Conservation (phyloP, 1,140 invertebrate genomes). For the Acromyrmex charruanus region DNA sequence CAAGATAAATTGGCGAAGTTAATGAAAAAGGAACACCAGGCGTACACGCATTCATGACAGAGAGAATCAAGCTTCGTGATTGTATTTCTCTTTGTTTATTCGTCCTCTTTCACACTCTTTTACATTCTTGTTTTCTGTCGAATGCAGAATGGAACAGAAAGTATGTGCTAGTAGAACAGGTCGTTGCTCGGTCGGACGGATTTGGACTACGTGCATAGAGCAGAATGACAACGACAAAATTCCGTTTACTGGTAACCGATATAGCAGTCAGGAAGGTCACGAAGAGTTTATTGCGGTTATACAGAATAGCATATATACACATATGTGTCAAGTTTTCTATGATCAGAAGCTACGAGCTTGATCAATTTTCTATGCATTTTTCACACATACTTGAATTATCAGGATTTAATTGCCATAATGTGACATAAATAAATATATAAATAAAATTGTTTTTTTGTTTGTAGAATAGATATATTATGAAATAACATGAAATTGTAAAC, state of each 20-base stretch:
- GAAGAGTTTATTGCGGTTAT: conserved; percentile 62
- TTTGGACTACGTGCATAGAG: conserved; percentile 59
- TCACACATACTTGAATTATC: conserved; percentile 46
- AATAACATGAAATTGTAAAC: neutral
- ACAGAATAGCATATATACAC: neutral
- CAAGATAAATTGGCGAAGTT: conserved; percentile 63
- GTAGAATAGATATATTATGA: neutral
- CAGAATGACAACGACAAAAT: conserved; percentile 64
- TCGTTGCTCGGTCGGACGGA: conserved; percentile 67
- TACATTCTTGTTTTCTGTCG: conserved; percentile 44
- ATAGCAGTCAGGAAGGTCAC: conserved; percentile 45
- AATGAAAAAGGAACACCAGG: conserved; percentile 61
- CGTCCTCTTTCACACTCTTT: conserved; percentile 60
- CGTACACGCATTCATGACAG: conserved; percentile 49
- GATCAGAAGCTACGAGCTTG: neutral
- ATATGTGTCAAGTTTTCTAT: conserved; percentile 57
- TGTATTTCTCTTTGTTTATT: conserved; percentile 73
- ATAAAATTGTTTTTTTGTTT: neutral
- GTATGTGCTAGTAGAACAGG: conserved; percentile 71
- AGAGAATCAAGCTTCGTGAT: conserved; percentile 65
- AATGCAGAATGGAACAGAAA: conserved; percentile 51
- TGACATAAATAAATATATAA: conserved; percentile 2
- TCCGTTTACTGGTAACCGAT: conserved; percentile 65
- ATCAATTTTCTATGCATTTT: conserved; percentile 67
- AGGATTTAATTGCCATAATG: conserved; percentile 48